A percentile compares a stretch with the other conserved stretches of the same genome.
Conservation (phyloP, 2,888 invertebrate species). For the Escarpia spicata region DNA sequence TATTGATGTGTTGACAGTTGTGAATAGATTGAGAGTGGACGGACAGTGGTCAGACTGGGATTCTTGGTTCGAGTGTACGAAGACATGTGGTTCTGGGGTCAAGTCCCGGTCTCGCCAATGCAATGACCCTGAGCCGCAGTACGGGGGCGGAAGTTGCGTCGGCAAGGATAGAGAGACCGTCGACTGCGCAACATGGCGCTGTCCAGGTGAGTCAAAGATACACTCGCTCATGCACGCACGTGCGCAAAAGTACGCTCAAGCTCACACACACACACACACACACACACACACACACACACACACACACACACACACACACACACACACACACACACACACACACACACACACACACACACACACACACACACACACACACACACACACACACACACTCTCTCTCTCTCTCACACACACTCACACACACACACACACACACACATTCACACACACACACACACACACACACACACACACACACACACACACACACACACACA, state of each 20-base stretch:
- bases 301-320: too few relatives aligned
- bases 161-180: background rate
- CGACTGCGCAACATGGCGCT: background rate
- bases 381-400: too few relatives aligned
- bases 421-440: too few relatives aligned
- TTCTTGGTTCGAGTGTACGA: conserved; percentile 23
- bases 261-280: too few relatives aligned
- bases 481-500: too few relatives aligned
- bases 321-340: too few relatives aligned
- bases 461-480: too few relatives aligned
- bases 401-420: too few relatives aligned
- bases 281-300: too few relatives aligned
- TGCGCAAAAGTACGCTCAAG: background rate
- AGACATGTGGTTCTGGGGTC: conserved; percentile 24
- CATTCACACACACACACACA: too few relatives aligned
- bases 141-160: background rate
- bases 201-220: background rate
- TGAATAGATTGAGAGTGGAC: background rate
- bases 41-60: conserved; percentile 26
- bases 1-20: background rate
- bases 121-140: background rate
- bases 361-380: too few relatives aligned
- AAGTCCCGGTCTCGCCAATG: conserved; percentile 19
- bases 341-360: too few relatives aligned
- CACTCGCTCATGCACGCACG: background rate